Evolutionary conservation across 2,797 vertebrate genomes (phyloP).

Genomic region (Argyrosomus regius): DNA sequence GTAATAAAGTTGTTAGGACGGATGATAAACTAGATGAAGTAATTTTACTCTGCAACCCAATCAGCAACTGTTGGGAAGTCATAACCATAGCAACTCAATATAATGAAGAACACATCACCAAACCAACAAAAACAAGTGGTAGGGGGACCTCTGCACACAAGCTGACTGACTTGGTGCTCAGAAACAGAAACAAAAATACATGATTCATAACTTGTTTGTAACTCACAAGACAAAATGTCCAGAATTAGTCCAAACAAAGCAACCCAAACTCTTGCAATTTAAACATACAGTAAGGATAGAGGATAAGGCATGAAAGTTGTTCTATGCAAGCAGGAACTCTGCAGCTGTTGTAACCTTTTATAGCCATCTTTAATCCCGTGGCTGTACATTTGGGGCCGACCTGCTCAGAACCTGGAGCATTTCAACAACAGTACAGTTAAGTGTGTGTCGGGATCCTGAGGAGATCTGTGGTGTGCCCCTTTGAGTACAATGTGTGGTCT

Average conservation of each 20-base stretch:
- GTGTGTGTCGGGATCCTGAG: conserved; percentile 9
- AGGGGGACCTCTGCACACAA: neutral
- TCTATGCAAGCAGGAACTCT: conserved; percentile 4
- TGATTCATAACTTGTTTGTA: conserved; percentile 13
- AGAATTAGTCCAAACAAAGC: neutral
- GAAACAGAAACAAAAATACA: neutral
- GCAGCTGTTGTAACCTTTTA: conserved; percentile 43
- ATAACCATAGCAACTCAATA: conserved; percentile 32
- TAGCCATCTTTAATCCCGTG: conserved; percentile 30
- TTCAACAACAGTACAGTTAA: conserved; percentile 26
- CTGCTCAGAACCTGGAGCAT: conserved; percentile 18
- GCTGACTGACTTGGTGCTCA: neutral
- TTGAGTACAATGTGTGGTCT: conserved; percentile 55
- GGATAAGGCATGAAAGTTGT: conserved; percentile 1
- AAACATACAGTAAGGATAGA: conserved; percentile 17
- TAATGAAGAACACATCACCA: conserved; percentile 2
- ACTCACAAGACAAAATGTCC: neutral
- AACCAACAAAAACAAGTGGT: neutral
- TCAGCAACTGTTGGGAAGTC: conserved; percentile 21
- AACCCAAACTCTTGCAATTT: neutral
- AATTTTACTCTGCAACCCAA: conserved; percentile 29
- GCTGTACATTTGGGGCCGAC: conserved; percentile 22
- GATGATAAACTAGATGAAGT: conserved; percentile 13
- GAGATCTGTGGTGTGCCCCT: conserved; percentile 32
- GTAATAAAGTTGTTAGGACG: conserved; percentile 11